phyloP scores from a whole-genome alignment of 2,888 invertebrate species.

The Branchellion lobata region DNA sequence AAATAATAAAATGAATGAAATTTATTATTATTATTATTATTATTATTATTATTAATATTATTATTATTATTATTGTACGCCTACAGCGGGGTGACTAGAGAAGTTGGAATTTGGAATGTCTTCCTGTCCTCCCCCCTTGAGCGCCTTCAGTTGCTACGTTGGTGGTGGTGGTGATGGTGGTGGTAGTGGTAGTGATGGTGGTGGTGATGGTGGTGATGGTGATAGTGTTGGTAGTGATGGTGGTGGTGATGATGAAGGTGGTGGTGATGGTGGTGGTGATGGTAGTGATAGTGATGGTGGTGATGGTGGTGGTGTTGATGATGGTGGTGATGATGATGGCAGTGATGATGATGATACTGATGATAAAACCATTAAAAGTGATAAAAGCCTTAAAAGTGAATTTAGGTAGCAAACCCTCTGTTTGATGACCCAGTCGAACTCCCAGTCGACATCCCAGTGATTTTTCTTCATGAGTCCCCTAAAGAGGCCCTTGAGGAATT shows the following conservation, averaged over 20 bases:
- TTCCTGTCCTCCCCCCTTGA: neutral
- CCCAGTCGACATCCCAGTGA: constrained; percentile 60
- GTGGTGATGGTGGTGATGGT: neutral
- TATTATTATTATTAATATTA: too few relatives aligned
- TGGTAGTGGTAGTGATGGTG: neutral
- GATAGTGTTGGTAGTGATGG: too few relatives aligned
- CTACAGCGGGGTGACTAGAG: constrained; percentile 33
- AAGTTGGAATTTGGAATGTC: constrained; percentile 15
- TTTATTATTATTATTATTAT: too few relatives aligned
- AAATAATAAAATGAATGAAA: neutral
- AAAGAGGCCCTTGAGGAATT: constrained; percentile 92
- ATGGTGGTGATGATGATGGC: neutral
- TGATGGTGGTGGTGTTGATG: neutral
- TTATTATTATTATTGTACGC: too few relatives aligned
- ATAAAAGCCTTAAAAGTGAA: too few relatives aligned
- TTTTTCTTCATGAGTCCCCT: constrained; percentile 65
- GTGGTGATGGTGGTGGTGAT: neutral
- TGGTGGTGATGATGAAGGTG: neutral
- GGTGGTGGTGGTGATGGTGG: neutral
- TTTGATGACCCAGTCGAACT: constrained; percentile 61
- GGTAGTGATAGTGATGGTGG: neutral
- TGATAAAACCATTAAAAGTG: constrained; percentile 1
- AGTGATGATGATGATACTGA: neutral
- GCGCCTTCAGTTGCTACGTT: constrained; percentile 18
- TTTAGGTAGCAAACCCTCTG: too few relatives aligned